A percentile compares a stretch with the other conserved stretches of the same genome.
phyloP scores from a whole-genome alignment of 1,140 invertebrate species.

The Drosophila santomea region DNA sequence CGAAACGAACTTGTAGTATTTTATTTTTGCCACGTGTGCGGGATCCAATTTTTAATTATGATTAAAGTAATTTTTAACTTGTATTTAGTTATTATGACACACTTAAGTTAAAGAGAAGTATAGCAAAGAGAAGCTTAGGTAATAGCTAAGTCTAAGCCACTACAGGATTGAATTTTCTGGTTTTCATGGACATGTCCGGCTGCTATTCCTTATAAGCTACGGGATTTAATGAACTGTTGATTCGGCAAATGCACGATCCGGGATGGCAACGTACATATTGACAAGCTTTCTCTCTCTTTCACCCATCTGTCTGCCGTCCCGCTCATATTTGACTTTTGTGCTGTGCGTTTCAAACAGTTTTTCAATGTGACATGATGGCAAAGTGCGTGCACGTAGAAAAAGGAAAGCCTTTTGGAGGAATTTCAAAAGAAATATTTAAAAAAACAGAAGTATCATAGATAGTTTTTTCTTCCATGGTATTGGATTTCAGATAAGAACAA shows the following conservation, averaged over 20 bases:
- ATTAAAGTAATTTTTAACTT: no score
- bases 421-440: not conserved
- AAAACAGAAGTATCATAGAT: not conserved
- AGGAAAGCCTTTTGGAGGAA: not conserved
- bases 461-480: no score
- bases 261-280: constrained; percentile 63
- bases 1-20: no score
- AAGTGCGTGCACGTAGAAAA: not conserved
- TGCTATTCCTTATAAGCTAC: constrained; percentile 10
- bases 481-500: no score
- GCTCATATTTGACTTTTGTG: constrained; percentile 76
- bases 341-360: constrained; percentile 68
- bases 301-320: constrained; percentile 9
- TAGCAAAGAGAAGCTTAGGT: no score
- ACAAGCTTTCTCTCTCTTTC: constrained; percentile 1
- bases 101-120: no score
- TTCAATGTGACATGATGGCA: constrained; percentile 24
- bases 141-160: not conserved
- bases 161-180: not conserved
- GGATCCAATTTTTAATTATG: no score
- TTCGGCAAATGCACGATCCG: constrained; percentile 54
- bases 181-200: constrained; percentile 6
- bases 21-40: no score
- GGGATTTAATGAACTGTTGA: constrained; percentile 76
- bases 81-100: no score